A percentile compares a stretch with the other conserved stretches of the same genome.
Conservation (phyloP, 2,797 vertebrate genomes). For the Schizopygopsis malacanthus region DNA sequence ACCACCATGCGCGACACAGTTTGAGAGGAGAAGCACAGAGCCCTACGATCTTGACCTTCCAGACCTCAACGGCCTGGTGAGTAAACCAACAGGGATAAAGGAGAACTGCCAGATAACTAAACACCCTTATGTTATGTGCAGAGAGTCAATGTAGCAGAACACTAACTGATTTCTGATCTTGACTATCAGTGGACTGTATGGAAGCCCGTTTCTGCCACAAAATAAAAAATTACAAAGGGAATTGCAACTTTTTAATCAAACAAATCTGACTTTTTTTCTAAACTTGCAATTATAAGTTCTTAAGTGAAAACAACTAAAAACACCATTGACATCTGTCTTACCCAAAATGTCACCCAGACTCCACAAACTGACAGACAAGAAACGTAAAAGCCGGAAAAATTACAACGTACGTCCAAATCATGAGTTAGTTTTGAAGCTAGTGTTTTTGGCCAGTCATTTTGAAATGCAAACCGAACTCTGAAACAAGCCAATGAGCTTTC, state of each 20-base stretch:
- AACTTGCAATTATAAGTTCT: neutral
- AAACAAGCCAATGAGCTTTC: neutral
- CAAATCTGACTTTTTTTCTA: neutral
- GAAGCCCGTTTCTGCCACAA: neutral
- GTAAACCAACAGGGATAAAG: neutral
- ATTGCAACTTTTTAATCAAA: too few relatives aligned
- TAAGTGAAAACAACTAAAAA: neutral
- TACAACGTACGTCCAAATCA: neutral
- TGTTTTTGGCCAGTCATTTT: neutral
- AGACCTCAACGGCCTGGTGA: constrained; percentile 77
- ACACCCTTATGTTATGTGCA: neutral
- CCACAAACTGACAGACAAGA: neutral
- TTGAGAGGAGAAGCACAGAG: constrained; percentile 78
- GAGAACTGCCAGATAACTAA: neutral
- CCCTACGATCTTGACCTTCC: constrained; percentile 81
- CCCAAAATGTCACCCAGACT: neutral
- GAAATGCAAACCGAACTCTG: neutral
- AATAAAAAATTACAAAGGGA: neutral
- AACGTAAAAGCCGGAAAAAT: neutral
- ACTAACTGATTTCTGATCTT: neutral
- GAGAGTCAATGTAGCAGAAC: neutral
- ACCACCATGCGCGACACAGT: constrained; percentile 66
- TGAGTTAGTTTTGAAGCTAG: neutral
- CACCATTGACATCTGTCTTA: neutral
- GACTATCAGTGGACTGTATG: neutral